Base-by-base conservation (phyloP, 2,888 invertebrate species). In the Hemicrepidius hirtus region DNA sequence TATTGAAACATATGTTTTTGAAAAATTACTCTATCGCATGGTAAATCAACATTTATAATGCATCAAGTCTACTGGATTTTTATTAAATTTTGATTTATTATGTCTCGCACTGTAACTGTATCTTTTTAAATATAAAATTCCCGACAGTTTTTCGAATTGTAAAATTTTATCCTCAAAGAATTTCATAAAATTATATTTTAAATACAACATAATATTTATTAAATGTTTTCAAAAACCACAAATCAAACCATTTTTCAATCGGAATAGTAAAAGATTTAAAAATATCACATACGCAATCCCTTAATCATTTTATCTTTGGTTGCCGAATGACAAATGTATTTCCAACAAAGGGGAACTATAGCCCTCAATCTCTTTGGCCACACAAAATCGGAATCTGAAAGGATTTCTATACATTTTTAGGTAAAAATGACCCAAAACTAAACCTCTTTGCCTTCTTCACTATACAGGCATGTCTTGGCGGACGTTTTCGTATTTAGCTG, bases 401-500 rank as follows among this genome's bases (percentile, higher is more conserved):
- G 64, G 71, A 72, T 71, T 74, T 65, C 68, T 57, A 69, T 60
- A 20, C 50, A 10, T 57, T 68, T 73, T 68, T 70, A 55, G 75
- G 66, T 65, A 68, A 68, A 74, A 74, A 71, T 68, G 66, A 63
- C 41, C 60, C 71, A 68, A 71, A 71, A 66, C 60, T 62, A 65
- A 68, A 64, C 55, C 55, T 62, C 67, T 68, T 49, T 60, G 12
- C 67, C 53, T 63, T 64, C 40, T 67, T 44, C 44, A 24, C 7
- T 5, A 66, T 18, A 55, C 71, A 62, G 60, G 41, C 57, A 68
- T 37, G 64, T 53, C 59, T 71, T 53, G 32, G 53, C 24, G 9
- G 66, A 64, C 63, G 70, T 49, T 73, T 74, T 69, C 69, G 68
- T 75, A 75, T 76, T 77, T 77, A 75, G 72, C 50, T 41, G 72